A percentile compares a stretch with the other conserved stretches of the same genome.
Evolutionary conservation across 2,797 vertebrate species (phyloP).

Genomic region (Bryconaethiops microstoma): DNA sequence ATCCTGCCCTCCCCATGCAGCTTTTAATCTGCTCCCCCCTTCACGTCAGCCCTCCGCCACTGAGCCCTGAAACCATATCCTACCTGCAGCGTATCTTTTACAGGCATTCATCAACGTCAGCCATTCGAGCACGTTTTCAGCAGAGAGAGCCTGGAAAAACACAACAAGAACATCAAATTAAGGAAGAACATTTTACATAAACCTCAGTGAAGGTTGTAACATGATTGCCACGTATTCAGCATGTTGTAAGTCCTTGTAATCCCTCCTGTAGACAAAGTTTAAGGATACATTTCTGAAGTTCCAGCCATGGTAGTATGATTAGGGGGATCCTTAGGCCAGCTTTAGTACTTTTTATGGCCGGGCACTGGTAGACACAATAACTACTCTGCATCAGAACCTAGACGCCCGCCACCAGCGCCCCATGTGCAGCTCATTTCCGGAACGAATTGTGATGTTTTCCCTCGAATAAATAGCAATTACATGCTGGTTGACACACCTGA

Average conservation of each 20-base stretch:
- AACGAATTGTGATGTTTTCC: conserved; percentile 63
- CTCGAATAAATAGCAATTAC: conserved; percentile 63
- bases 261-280: conserved; percentile 40
- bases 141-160: conserved; percentile 52
- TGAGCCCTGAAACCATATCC: conserved; percentile 83
- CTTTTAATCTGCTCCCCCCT: conserved; percentile 64
- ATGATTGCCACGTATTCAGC: neutral
- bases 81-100: conserved; percentile 86
- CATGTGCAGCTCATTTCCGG: conserved; percentile 72
- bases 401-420: conserved; percentile 62
- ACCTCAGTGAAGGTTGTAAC: neutral
- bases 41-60: conserved; percentile 55
- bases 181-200: conserved; percentile 32
- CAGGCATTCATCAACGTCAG: conserved; percentile 88
- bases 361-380: conserved; percentile 56
- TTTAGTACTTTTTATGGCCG: conserved; percentile 48
- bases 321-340: conserved; percentile 49
- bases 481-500: conserved; percentile 69
- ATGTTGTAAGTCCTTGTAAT: conserved; percentile 7
- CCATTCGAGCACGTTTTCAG: conserved; percentile 71
- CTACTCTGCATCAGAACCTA: conserved; percentile 55
- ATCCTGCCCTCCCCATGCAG: conserved; percentile 61
- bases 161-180: conserved; percentile 67
- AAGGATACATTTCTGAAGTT: conserved; percentile 10
- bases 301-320: neutral